Percentiles rank a stretch among this genome's conserved stretches.
Conservation (phyloP, 2,888 invertebrate species). For the Leptopterna dolabrata region DNA sequence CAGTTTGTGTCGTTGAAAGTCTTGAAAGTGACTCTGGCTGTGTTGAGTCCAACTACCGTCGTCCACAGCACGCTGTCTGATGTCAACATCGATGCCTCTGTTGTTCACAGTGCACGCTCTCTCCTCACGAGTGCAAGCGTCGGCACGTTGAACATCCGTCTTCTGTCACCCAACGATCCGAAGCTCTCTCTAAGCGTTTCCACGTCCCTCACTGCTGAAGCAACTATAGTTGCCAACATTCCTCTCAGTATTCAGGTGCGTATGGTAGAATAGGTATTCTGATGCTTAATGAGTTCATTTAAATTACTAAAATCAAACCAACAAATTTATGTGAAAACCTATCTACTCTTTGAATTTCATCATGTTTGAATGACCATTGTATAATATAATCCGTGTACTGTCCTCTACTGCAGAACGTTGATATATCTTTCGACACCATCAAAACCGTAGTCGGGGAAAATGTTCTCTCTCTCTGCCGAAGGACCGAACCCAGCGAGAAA, state of each 20-base stretch:
- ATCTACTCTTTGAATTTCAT: background rate
- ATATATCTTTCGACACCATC: conserved; percentile 68
- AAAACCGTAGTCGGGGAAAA: conserved; percentile 70
- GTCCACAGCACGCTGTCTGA: conserved; percentile 79
- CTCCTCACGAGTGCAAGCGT: conserved; percentile 80
- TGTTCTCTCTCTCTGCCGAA: conserved; percentile 61
- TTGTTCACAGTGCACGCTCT: conserved; percentile 76
- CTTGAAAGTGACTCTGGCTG: conserved; percentile 76
- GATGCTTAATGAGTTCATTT: no score
- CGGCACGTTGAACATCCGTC: conserved; percentile 72
- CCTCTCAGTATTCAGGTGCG: conserved; percentile 85
- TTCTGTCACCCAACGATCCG: conserved; percentile 70
- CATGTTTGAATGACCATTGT: background rate
- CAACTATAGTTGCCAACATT: conserved; percentile 82
- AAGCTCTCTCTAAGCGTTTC: conserved; percentile 73
- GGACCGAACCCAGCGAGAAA: conserved; percentile 57
- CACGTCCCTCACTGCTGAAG: conserved; percentile 74
- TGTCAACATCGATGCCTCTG: conserved; percentile 76
- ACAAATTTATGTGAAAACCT: no score
- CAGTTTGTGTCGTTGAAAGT: conserved; percentile 89
- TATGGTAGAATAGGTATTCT: no score
- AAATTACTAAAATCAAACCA: no score
- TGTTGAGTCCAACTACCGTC: conserved; percentile 75
- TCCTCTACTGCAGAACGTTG: conserved; percentile 66
- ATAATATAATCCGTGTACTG: background rate